Evolutionary conservation across 2,113 vertebrate species (phyloP), one percentile per base, ranked within the genome.

Genomic region (Pyrgilauda ruficollis): DNA sequence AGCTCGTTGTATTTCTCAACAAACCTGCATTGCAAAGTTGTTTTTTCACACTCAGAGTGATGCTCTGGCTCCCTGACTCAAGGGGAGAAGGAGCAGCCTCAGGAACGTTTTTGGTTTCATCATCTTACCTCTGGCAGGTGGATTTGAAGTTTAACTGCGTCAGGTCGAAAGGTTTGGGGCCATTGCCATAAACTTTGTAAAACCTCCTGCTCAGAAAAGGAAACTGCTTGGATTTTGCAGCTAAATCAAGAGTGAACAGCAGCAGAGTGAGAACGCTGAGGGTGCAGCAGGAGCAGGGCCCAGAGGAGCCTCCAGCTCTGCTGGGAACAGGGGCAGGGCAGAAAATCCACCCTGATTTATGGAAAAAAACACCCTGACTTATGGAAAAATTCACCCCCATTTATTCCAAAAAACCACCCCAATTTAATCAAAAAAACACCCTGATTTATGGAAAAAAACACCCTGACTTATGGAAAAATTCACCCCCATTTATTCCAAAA

Each of bases 1-100:
- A 99, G 96, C 44, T 98, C 98, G 3, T 61, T 82, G 93, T 98
- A 99, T 84, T 99, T 99, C 77, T 99, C 98, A 7, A 99, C 98
- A 97, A 99, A 99, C 96, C 99, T 99, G 55, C 5, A 63, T 85
- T 30, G 33, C 35, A 68, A 89, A 46, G 39, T 7, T 3, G 11
- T 1, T 5, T 13, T 73, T 96, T 1, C 87, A 41, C 33, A 21
- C 53, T 37, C 49, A 20, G 15, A 31, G 6, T 0, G 39, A 9
- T 0, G 0, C 6, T 37, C 14, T 9, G 20, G 3, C 4, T 56
- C 35, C 5, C 8, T 11, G 24, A 4, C 19, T 5, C 26, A 2
- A 4, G 5, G 30, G 37, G 23, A 27, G 7, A 26, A 39, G 5
- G 35, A 11, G 3, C 46, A 52, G 27, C 1, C 16, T 4, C 47